phyloP scores from a whole-genome alignment of 2,888 invertebrate species.

The Apomyelois bistriatella region DNA sequence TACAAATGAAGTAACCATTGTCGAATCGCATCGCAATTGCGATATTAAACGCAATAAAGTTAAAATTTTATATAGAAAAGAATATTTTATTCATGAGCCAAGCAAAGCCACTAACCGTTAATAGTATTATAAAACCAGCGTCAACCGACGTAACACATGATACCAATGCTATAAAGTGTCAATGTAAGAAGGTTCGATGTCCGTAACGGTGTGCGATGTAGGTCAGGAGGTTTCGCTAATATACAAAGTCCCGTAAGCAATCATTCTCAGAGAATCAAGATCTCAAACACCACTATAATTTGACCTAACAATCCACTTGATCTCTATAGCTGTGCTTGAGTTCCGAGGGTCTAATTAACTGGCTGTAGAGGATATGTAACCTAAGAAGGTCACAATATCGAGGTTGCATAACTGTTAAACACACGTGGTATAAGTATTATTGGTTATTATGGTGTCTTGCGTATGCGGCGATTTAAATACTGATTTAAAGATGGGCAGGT shows the following conservation, averaged over 20 bases:
- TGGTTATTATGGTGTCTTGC: not conserved
- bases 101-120: not conserved
- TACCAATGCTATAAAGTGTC: conserved; percentile 28
- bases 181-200: conserved; percentile 56
- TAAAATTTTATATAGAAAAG: too few relatives aligned
- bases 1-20: too few relatives aligned
- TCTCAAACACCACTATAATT: conserved; percentile 35
- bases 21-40: too few relatives aligned
- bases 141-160: conserved; percentile 11
- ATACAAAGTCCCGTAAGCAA: conserved; percentile 63
- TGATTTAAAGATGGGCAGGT: too few relatives aligned
- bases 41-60: too few relatives aligned
- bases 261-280: conserved; percentile 40
- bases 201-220: conserved; percentile 64
- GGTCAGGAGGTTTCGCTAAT: conserved; percentile 78
- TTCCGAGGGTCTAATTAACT: conserved; percentile 26
- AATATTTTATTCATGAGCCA: not conserved
- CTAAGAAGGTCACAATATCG: conserved; percentile 50
- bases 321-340: not conserved
- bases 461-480: not conserved
- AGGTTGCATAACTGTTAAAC: conserved; percentile 56
- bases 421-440: conserved; percentile 31
- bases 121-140: not conserved
- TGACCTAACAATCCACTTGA: conserved; percentile 24
- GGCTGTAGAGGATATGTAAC: conserved; percentile 37